phyloP scores from a whole-genome alignment of 2,113 vertebrate species.

The Genyomyrus donnyi region DNA sequence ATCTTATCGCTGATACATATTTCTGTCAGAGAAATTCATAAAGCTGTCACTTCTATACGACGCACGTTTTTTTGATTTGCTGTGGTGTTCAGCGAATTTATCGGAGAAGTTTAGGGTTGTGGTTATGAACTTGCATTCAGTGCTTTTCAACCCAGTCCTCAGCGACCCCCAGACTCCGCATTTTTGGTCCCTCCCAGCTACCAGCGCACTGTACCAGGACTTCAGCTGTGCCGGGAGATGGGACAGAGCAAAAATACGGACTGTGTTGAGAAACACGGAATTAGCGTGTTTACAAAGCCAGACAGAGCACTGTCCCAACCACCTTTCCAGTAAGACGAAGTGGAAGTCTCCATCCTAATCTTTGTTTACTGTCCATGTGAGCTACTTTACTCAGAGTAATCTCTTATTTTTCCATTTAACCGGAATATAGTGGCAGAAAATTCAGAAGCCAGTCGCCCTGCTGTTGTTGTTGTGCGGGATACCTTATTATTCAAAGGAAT shows the following conservation, averaged over 20 bases:
- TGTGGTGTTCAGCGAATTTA: background rate
- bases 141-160: background rate
- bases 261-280: background rate
- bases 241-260: background rate
- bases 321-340: background rate
- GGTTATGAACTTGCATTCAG: background rate
- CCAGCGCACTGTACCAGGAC: background rate
- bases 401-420: background rate
- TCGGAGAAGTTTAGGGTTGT: background rate
- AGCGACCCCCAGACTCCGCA: background rate
- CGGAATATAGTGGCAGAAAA: background rate
- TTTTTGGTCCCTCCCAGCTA: background rate
- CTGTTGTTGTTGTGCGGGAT: background rate
- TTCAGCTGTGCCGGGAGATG: background rate
- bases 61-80: background rate
- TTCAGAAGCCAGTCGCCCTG: background rate
- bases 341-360: background rate
- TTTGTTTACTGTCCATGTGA: background rate
- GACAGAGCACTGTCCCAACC: background rate
- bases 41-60: background rate
- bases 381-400: background rate
- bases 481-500: background rate
- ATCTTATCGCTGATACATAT: background rate
- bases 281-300: background rate
- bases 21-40: background rate